Percentiles rank a stretch among this genome's conserved stretches.
phyloP scores from a whole-genome alignment of 2,888 invertebrate genomes.

The Isoperla grammatica region DNA sequence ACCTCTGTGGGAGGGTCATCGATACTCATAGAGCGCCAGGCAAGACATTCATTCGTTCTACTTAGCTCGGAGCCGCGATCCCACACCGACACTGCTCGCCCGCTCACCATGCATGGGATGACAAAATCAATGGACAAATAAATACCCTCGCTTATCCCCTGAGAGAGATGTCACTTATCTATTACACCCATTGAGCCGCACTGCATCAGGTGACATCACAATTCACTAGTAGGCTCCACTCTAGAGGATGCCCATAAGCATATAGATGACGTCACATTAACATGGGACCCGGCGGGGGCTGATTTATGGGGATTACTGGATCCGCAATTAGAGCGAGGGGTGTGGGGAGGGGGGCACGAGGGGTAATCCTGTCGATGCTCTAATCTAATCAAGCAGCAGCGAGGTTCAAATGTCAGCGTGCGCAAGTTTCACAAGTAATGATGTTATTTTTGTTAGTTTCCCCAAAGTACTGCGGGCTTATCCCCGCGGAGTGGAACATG shows the following conservation, averaged over 20 bases:
- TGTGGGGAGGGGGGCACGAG: not conserved
- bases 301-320: slow-evolving; percentile 28
- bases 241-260: slow-evolving; percentile 12
- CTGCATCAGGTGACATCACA: slow-evolving; percentile 10
- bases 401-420: slow-evolving; percentile 17
- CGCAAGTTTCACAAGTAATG: slow-evolving; percentile 3
- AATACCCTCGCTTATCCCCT: slow-evolving; percentile 18
- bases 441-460: slow-evolving; percentile 12
- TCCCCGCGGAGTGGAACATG: slow-evolving; percentile 11
- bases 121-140: slow-evolving; percentile 26
- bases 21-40: slow-evolving; percentile 7
- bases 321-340: slow-evolving; percentile 25
- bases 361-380: slow-evolving; percentile 12
- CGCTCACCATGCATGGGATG: slow-evolving; percentile 2
- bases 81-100: not conserved
- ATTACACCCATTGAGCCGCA: slow-evolving; percentile 19
- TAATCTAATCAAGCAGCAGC: slow-evolving; percentile 14
- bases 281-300: slow-evolving; percentile 13
- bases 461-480: not conserved
- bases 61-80: not conserved
- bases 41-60: slow-evolving; percentile 17
- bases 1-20: not conserved
- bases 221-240: not conserved
- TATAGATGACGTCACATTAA: slow-evolving; percentile 19
- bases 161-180: slow-evolving; percentile 26